phyloP scores from a whole-genome alignment of 2,797 vertebrate species.

The Todus mexicanus region DNA sequence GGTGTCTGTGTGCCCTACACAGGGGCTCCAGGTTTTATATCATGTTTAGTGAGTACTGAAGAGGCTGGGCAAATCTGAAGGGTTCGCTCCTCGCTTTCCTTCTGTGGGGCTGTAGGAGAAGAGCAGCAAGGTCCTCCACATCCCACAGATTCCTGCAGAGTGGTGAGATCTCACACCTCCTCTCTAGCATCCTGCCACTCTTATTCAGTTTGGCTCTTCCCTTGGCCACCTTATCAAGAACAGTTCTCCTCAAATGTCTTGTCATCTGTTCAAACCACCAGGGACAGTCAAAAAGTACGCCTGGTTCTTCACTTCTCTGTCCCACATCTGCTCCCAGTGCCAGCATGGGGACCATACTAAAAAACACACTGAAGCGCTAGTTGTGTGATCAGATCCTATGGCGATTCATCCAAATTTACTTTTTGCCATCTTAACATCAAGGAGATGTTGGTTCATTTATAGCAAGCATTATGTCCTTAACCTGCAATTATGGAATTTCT shows the following conservation, averaged over 20 bases:
- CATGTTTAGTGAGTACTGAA: accelerated
- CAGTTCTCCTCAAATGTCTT: not conserved
- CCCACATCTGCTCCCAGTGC: not conserved
- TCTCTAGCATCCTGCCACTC: not conserved
- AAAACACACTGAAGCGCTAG: not conserved
- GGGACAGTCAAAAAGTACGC: not conserved
- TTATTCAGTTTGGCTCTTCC: not conserved
- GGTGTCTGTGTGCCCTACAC: accelerated
- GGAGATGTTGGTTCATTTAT: not conserved
- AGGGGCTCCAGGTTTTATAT: not conserved
- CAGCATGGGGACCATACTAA: not conserved
- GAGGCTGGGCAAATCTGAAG: not conserved
- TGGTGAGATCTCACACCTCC: not conserved
- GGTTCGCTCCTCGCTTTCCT: not conserved
- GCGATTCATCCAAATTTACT: not conserved
- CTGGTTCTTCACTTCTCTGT: not conserved
- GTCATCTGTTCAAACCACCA: not conserved
- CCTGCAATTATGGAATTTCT: accelerated
- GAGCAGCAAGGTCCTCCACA: not conserved
- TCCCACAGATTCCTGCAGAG: too few relatives aligned
- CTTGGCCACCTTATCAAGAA: not conserved
- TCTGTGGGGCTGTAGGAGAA: not conserved
- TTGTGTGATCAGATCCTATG: accelerated
- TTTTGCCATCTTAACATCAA: not conserved
- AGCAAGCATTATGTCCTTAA: not conserved